Conservation (phyloP, 1,140 invertebrate species). For the Oedothorax gibbosus region DNA sequence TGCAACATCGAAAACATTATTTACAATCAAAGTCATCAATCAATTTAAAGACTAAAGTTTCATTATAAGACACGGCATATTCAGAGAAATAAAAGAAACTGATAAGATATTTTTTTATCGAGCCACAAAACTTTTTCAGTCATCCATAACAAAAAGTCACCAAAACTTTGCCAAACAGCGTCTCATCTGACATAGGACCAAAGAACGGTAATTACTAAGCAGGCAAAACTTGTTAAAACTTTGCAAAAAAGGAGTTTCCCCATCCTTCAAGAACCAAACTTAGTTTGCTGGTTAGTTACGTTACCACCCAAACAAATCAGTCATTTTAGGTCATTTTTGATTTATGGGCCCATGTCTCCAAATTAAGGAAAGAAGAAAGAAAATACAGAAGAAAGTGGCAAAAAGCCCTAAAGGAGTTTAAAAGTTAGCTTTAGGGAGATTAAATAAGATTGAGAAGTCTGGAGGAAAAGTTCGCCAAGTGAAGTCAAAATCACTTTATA, state of each 20-base stretch:
- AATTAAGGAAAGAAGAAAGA: conserved; percentile 31
- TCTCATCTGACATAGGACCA: not conserved
- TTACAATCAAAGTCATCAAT: too few relatives aligned
- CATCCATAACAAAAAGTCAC: not conserved
- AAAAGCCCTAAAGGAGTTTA: not conserved
- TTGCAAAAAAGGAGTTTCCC: not conserved
- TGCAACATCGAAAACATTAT: too few relatives aligned
- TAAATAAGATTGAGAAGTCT: too few relatives aligned
- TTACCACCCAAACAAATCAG: conserved; percentile 24
- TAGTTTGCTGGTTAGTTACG: not conserved
- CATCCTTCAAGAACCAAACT: too few relatives aligned
- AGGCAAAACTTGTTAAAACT: not conserved
- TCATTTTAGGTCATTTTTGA: conserved; percentile 35
- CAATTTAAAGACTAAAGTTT: too few relatives aligned
- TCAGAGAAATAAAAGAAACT: too few relatives aligned
- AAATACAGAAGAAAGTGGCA: conserved; percentile 12
- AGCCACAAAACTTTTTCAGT: too few relatives aligned
- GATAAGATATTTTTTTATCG: too few relatives aligned
- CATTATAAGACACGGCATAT: too few relatives aligned
- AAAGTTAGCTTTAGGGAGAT: too few relatives aligned
- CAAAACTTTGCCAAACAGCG: not conserved
- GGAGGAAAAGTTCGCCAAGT: too few relatives aligned
- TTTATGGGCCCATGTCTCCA: conserved; percentile 29
- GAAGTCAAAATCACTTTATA: too few relatives aligned
- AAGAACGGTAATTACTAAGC: not conserved